Evolutionary conservation across 2,888 invertebrate species (phyloP), one percentile per base, ranked within the genome.

Genomic region (Lepidochrysops patricia): DNA sequence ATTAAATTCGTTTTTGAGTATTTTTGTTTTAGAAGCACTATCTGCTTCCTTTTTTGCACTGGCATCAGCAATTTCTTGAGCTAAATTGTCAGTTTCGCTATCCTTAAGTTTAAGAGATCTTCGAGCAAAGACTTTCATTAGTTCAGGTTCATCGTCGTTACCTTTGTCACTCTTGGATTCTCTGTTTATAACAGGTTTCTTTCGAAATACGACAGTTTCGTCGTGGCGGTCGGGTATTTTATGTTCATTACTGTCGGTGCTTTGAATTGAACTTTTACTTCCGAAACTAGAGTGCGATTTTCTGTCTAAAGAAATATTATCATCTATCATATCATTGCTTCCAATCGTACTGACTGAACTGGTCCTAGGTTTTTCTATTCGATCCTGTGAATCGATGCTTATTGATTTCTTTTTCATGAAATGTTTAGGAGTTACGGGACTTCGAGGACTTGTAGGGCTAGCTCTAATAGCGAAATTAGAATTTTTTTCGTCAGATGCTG

Each of bases 51-150:
- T 84, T 61, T 75, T 77, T 23, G 78, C 71, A 25, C 80, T 82
- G 27, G 84, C 80, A 32, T 88, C 84, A 0, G 91, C 81, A 35
- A 91, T 90, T 64, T 92, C 91, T 63, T 91, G 91, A 13, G 91
- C 90, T 61, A 93, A 80, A 48, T 80, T 82, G 61, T 92, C 92
- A 0, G 88, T 89, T 69, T 94, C 94, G 3, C 83, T 82, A 69
- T 95, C 94, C 82, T 94, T 94, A n/a, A 94, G 84, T 81, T 95
- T 95, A 0, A 95, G 82, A n/a, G 95, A 95, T 61, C 95, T 84
- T 49, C 95, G 85, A 0, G 95, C 95, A 74, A 95, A 95, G 0
- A 95, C 95, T 80, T 95, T 95, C 92, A 95, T 93, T 6, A 95
- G 75, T 78, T 95, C 95, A 0, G 95, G 95, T 74, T 94, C 94